Evolutionary conservation across 2,113 vertebrate genomes (phyloP).

Genomic region (Aptenodytes forsteri): DNA sequence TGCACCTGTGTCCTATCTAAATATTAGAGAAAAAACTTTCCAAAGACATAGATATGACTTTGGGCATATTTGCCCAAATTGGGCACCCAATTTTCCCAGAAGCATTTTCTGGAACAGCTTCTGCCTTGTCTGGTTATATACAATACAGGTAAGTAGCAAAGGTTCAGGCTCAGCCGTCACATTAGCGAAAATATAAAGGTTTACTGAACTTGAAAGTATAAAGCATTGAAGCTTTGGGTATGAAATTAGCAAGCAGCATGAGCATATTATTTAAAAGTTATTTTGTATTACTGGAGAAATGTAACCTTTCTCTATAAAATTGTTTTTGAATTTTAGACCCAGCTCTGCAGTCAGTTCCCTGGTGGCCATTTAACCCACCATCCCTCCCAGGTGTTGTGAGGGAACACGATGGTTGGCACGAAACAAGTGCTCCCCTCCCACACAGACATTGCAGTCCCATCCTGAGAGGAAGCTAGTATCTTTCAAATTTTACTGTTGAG

Average conservation of each 20-base stretch:
- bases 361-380: not conserved
- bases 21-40: not conserved
- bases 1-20: not conserved
- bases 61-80: not conserved
- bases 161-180: not conserved
- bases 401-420: not conserved
- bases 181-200: not conserved
- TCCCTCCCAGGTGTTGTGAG: not conserved
- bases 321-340: not conserved
- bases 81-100: not conserved
- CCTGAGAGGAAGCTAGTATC: not conserved
- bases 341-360: not conserved
- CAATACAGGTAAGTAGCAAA: not conserved
- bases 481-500: not conserved
- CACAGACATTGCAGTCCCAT: not conserved
- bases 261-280: not conserved
- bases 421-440: not conserved
- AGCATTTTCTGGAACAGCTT: not conserved
- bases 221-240: not conserved
- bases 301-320: not conserved
- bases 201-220: not conserved
- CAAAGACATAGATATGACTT: not conserved
- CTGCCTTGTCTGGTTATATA: not conserved
- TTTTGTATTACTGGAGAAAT: not conserved
- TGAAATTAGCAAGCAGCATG: not conserved